Conservation (phyloP, 2,888 invertebrate species). For the Limenitis camilla region DNA sequence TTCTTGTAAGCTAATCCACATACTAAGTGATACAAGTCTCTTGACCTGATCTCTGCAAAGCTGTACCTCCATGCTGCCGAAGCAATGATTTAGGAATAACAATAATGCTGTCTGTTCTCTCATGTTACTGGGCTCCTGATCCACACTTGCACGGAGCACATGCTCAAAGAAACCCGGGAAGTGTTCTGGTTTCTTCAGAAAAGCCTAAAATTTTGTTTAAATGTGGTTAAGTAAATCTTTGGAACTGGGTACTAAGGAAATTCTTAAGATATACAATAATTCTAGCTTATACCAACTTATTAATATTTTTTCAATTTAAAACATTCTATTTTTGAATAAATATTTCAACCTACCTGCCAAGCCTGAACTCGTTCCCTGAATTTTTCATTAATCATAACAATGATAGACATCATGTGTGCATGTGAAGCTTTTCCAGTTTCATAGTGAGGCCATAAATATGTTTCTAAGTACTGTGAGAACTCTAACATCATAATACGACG, state of each 20-base stretch:
- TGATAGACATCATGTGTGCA: conserved; percentile 96
- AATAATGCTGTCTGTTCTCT: conserved; percentile 91
- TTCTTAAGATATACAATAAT: too few species aligned
- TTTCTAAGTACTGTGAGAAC: conserved; percentile 97
- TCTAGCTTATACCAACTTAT: too few species aligned
- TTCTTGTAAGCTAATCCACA: conserved; percentile 93
- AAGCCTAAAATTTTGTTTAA: conserved; percentile 71
- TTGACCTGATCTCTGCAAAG: conserved; percentile 94
- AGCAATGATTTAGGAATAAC: conserved; percentile 95
- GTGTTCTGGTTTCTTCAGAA: conserved; percentile 83
- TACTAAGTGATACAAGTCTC: conserved; percentile 91
- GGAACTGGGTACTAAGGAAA: too few species aligned
- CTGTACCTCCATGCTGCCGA: conserved; percentile 97
- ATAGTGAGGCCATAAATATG: conserved; percentile 97
- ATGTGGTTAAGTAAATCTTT: not conserved
- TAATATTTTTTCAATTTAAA: too few species aligned
- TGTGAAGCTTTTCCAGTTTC: conserved; percentile 81
- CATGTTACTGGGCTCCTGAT: conserved; percentile 67
- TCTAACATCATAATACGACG: conserved; percentile 96
- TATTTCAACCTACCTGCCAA: conserved; percentile 79
- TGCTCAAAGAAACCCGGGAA: conserved; percentile 89
- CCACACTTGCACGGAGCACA: conserved; percentile 83
- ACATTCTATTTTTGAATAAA: not conserved
- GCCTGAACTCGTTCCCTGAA: conserved; percentile 96
- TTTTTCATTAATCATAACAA: conserved; percentile 99